Conservation (phyloP, 2,888 invertebrate species). For the Tenthredo livida region DNA sequence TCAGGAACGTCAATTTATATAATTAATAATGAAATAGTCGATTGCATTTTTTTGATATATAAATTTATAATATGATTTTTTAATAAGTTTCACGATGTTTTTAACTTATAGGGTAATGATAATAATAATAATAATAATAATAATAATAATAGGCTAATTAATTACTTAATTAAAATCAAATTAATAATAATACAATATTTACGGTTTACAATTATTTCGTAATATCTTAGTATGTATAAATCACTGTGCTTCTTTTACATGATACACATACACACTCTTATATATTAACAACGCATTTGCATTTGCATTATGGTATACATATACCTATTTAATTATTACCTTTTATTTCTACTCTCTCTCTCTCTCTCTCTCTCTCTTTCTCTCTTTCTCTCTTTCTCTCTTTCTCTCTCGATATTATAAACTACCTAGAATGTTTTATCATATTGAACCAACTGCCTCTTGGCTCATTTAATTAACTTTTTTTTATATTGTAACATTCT, state of each 20-base stretch:
- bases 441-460: neutral
- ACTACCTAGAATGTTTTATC: neutral
- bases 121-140: slow-evolving; percentile 61
- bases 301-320: neutral
- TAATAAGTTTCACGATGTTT: slow-evolving; percentile 6
- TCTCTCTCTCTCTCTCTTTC: neutral
- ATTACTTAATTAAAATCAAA: slow-evolving; percentile 66
- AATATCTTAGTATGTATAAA: slow-evolving; percentile 61
- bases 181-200: slow-evolving; percentile 71
- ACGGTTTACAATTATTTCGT: slow-evolving; percentile 66
- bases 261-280: slow-evolving; percentile 54
- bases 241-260: slow-evolving; percentile 53
- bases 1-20: neutral
- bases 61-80: slow-evolving; percentile 20
- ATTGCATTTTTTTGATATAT: slow-evolving; percentile 17
- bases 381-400: neutral
- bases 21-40: neutral
- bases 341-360: neutral
- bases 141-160: slow-evolving; percentile 65
- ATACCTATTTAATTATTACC: neutral
- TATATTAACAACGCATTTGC: neutral
- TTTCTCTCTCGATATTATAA: slow-evolving; percentile 15
- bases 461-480: neutral
- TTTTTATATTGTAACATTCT: neutral
- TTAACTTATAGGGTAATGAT: slow-evolving; percentile 52